Conservation (phyloP, 2,113 vertebrate genomes). For the Lophius piscatorius region DNA sequence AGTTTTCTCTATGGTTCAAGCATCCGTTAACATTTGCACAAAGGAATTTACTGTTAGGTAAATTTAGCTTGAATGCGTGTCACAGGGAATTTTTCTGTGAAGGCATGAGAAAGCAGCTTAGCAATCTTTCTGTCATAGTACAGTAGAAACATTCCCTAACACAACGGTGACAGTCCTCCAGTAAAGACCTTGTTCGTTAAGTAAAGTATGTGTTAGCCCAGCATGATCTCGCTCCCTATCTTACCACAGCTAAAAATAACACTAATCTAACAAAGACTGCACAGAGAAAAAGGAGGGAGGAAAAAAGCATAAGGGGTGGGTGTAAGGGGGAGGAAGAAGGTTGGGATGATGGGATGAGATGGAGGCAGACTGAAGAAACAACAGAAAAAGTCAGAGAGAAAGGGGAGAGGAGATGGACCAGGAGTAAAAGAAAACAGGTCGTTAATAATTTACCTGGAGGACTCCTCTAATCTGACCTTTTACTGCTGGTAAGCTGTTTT, state of each 20-base stretch:
- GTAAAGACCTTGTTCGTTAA: conserved; percentile 30
- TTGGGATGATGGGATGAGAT: conserved; percentile 25
- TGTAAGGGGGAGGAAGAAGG: conserved; percentile 22
- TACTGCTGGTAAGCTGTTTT: conserved; percentile 49
- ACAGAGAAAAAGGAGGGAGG: conserved; percentile 15
- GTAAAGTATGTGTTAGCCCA: conserved; percentile 54
- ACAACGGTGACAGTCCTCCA: conserved; percentile 36
- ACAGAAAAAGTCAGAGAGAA: conserved; percentile 34
- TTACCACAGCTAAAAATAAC: conserved; percentile 68
- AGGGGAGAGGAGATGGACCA: conserved; percentile 29
- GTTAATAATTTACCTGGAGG: conserved; percentile 72
- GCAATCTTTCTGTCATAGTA: conserved; percentile 4
- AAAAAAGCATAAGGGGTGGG: not conserved
- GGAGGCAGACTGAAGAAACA: conserved; percentile 39
- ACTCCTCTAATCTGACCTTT: conserved; percentile 62
- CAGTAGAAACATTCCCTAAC: conserved; percentile 5
- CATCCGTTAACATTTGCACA: conserved; percentile 8
- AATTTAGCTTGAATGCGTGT: not conserved
- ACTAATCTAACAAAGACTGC: conserved; percentile 37
- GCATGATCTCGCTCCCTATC: conserved; percentile 39
- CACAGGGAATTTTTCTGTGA: not conserved
- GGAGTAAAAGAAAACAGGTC: conserved; percentile 47
- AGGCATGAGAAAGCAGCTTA: conserved; percentile 1
- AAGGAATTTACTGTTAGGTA: not conserved
- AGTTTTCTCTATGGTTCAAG: not conserved